These are phyloP conservation scores for Beaufortia kweichowensis DNA, from an alignment of 2,113 vertebrate species.

Conservation along the genomic window DNA sequence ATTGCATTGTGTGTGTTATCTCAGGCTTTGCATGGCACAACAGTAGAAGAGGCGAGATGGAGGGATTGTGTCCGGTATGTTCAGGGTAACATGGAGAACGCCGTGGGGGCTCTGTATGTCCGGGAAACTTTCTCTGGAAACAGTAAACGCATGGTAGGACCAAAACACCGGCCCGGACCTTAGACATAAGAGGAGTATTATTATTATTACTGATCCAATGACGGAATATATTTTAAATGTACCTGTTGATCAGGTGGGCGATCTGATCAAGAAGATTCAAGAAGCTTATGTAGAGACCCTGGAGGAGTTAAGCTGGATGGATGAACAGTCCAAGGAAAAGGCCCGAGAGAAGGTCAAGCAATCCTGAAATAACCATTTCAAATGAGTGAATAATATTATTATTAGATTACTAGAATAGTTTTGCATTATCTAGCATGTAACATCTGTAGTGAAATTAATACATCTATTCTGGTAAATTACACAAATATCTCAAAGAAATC, in stretches of 20 bases:
- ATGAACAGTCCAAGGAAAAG: constrained; percentile 83
- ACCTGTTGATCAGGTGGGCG: constrained; percentile 76
- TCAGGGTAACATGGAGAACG: constrained; percentile 94
- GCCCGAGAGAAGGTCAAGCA: constrained; percentile 86
- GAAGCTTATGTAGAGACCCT: constrained; percentile 88
- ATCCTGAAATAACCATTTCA: too few species aligned
- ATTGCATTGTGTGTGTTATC: constrained; percentile 1
- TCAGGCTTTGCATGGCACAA: constrained; percentile 88
- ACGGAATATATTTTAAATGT: neutral
- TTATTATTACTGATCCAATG: too few species aligned
- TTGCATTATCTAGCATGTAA: too few species aligned
- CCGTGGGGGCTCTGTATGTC: constrained; percentile 92
- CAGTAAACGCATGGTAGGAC: constrained; percentile 89
- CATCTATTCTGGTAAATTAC: neutral
- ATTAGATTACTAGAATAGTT: too few species aligned
- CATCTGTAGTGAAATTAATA: too few species aligned
- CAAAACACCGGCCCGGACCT: neutral
- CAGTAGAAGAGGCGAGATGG: constrained; percentile 90
- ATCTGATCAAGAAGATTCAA: constrained; percentile 89
- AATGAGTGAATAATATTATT: too few species aligned
- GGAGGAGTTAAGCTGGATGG: constrained; percentile 95
- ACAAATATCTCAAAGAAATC: too few species aligned
- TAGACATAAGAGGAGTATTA: too few species aligned
- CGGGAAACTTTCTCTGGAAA: constrained; percentile 86
- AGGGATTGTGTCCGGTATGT: constrained; percentile 91